Evolutionary conservation across 2,797 vertebrate genomes (phyloP).

Genomic region (Chiloscyllium punctatum): DNA sequence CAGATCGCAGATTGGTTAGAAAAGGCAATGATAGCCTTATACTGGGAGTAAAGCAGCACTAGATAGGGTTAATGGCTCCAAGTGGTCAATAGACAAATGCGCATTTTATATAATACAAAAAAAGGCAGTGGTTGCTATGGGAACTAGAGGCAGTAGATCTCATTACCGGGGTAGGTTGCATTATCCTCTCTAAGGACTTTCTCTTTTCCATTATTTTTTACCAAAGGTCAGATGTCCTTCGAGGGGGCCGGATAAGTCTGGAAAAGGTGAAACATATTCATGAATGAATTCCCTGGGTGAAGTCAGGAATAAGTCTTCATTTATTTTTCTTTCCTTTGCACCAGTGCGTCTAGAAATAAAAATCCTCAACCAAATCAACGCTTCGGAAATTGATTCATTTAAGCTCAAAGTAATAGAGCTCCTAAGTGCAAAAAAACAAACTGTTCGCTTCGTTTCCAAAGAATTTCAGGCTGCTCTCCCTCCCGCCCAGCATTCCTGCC

Average conservation of each 20-base stretch:
- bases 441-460: background rate
- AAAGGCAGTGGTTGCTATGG: constrained; percentile 78
- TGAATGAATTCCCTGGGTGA: constrained; percentile 69
- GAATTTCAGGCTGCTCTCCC: background rate
- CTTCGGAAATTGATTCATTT: constrained; percentile 1
- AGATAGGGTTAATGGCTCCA: constrained; percentile 31
- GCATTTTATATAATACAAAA: constrained; percentile 43
- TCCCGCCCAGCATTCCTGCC: background rate
- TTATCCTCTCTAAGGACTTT: constrained; percentile 90
- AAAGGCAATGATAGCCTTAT: background rate
- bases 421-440: background rate
- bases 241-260: constrained; percentile 79
- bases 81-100: constrained; percentile 34
- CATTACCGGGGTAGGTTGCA: constrained; percentile 87
- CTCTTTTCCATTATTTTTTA: constrained; percentile 80
- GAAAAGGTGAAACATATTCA: constrained; percentile 86
- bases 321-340: constrained; percentile 47
- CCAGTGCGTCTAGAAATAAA: background rate
- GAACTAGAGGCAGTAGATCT: constrained; percentile 90
- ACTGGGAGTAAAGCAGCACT: background rate
- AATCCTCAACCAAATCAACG: constrained; percentile 20
- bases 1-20: background rate
- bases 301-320: constrained; percentile 84
- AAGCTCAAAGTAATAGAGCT: constrained; percentile 13
- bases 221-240: constrained; percentile 95